phyloP scores from a whole-genome alignment of 1,140 invertebrate genomes.

The Musca vetustissima region DNA sequence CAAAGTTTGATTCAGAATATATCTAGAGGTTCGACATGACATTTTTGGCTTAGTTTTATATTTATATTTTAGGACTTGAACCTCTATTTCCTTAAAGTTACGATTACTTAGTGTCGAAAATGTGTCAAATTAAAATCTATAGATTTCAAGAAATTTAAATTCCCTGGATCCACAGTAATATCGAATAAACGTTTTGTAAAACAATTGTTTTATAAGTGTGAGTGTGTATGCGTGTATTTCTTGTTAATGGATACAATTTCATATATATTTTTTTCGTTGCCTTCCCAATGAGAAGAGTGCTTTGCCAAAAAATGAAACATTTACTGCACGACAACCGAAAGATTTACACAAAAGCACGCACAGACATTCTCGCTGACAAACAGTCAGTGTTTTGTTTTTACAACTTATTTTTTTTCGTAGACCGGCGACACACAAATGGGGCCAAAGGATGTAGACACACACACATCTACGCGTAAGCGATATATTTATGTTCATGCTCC shows the following conservation, averaged over 20 bases:
- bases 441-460: slow-evolving; percentile 10
- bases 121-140: too few relatives aligned
- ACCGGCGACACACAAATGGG: slow-evolving; percentile 21
- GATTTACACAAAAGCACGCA: too few relatives aligned
- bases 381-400: not conserved
- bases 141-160: too few relatives aligned
- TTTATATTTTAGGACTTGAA: too few relatives aligned
- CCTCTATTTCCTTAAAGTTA: too few relatives aligned
- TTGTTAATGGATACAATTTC: not conserved
- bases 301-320: slow-evolving; percentile 10
- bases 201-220: not conserved
- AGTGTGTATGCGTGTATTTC: not conserved
- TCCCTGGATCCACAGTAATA: too few relatives aligned
- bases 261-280: not conserved
- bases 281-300: not conserved
- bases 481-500: slow-evolving; percentile 1
- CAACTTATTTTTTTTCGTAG: not conserved
- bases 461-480: not conserved
- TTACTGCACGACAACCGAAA: too few relatives aligned
- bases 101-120: too few relatives aligned
- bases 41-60: too few relatives aligned
- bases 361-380: not conserved
- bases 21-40: too few relatives aligned
- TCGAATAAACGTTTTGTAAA: too few relatives aligned
- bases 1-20: too few relatives aligned